Base-by-base conservation (phyloP, 2,888 invertebrate genomes). In the Deilephila porcellus region DNA sequence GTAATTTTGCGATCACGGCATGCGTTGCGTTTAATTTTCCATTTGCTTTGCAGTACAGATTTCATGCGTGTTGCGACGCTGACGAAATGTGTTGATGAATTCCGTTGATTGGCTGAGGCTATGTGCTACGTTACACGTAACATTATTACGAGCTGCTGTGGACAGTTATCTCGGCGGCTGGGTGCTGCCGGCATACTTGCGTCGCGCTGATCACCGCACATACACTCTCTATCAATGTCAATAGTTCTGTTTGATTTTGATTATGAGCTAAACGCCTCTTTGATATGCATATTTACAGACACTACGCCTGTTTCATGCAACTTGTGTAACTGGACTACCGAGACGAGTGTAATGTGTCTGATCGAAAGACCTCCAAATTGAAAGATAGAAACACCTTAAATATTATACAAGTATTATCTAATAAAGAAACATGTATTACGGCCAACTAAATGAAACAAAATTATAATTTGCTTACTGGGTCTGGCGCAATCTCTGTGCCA, bases 1-100 rank as follows among this genome's bases (percentile, higher is more conserved):
- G 77, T 82, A 81, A 82, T 83, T 81, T 82, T 74, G 70, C 75
- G 76, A 80, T 78, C 76, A 74, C 60, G 76, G 71, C 77, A 77
- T 75, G 80, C 79, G 77, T 79, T 76, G 74, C 78, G 76, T 72
- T 81, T 80, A 75, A 78, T 78, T 79, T 79, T 79, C 78, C 75
- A 80, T 79, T 77, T 75, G 76, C 76, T 71, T 62, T 37, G 67
- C 56, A 73, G 64, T 56, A 73, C 72, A 64, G 59, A 73, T 67
- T 37, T 56, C 37, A 67, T 73, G 72, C 45, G 63, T 34, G 25
- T 37, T 25, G 64, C 59, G 34, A 25, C 5, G 34, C 56, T 60
- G 64, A 59, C 19, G 67, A 60, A 37, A 59, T 59, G 37, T 37
- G 64, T 37, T 67, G 52, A 67, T 67, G 52, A 67, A 67, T 67